phyloP scores from a whole-genome alignment of 2,113 vertebrate species.

The Anser cygnoides region DNA sequence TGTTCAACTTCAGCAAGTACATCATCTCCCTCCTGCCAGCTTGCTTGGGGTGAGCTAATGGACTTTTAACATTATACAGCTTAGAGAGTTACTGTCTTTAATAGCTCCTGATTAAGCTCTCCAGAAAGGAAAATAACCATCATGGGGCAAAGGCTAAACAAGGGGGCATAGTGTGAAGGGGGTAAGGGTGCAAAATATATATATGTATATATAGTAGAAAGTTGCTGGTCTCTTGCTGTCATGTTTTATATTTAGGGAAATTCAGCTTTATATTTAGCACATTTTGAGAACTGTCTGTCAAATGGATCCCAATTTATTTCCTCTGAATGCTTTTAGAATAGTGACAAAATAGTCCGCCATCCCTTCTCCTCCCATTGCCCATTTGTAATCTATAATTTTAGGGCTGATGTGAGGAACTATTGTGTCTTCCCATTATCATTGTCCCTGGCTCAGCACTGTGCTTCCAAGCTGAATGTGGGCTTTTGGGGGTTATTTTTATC shows the following conservation, averaged over 20 bases:
- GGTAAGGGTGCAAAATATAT: neutral
- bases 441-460: slow-evolving; percentile 55
- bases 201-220: no score
- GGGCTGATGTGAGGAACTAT: slow-evolving; percentile 16
- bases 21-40: slow-evolving; percentile 50
- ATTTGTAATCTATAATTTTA: slow-evolving; percentile 53
- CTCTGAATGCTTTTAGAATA: slow-evolving; percentile 10
- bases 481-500: slow-evolving; percentile 56
- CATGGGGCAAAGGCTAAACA: neutral
- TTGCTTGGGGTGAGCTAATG: slow-evolving; percentile 57
- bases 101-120: slow-evolving; percentile 47
- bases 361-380: slow-evolving; percentile 9
- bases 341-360: slow-evolving; percentile 1
- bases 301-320: neutral
- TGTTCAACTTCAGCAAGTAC: slow-evolving; percentile 46
- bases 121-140: slow-evolving; percentile 15
- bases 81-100: slow-evolving; percentile 12
- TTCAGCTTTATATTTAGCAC: slow-evolving; percentile 30
- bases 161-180: neutral
- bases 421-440: slow-evolving; percentile 29
- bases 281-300: neutral
- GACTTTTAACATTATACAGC: slow-evolving; percentile 31
- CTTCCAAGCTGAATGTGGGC: slow-evolving; percentile 36
- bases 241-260: neutral
- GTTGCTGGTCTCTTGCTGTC: neutral